phyloP scores from a whole-genome alignment of 1,140 invertebrate genomes.

The Amphibalanus amphitrite region DNA sequence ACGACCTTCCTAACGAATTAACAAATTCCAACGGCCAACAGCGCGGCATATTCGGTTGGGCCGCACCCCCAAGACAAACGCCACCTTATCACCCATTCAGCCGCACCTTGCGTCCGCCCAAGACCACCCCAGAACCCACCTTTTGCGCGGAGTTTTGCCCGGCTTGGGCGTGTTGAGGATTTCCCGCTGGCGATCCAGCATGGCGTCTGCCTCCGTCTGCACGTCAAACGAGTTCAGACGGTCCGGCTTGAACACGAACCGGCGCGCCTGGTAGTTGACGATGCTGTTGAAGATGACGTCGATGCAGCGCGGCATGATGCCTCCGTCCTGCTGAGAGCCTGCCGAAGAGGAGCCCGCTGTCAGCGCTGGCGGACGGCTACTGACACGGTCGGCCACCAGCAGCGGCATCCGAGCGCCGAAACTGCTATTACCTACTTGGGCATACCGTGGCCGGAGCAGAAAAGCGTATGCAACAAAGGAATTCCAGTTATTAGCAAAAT shows the following conservation, averaged over 20 bases:
- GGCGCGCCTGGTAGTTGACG: constrained; percentile 41
- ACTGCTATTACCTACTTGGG: too few species aligned
- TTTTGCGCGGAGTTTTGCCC: constrained; percentile 15
- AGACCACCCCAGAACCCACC: not conserved
- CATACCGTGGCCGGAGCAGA: too few species aligned
- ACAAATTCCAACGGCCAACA: too few species aligned
- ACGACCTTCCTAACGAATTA: too few species aligned
- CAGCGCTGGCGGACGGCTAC: too few species aligned
- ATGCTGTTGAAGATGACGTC: constrained; percentile 81
- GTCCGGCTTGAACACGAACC: constrained; percentile 80
- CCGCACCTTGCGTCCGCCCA: too few species aligned
- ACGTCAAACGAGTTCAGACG: constrained; percentile 85
- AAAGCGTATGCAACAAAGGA: too few species aligned
- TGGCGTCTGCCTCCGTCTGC: constrained; percentile 67
- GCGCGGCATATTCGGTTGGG: too few species aligned
- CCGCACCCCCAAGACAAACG: too few species aligned
- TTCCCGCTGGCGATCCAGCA: constrained; percentile 48
- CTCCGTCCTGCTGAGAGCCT: constrained; percentile 43
- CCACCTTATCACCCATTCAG: not conserved
- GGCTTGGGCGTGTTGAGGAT: constrained; percentile 12
- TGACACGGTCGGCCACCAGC: too few species aligned
- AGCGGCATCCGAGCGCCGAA: too few species aligned
- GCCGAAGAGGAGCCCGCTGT: not conserved
- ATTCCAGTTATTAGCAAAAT: too few species aligned
- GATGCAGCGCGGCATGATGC: constrained; percentile 70